Evolutionary conservation across 2,888 invertebrate genomes (phyloP), one percentile per base, ranked within the genome.

Genomic region (Nomada goodeniana): DNA sequence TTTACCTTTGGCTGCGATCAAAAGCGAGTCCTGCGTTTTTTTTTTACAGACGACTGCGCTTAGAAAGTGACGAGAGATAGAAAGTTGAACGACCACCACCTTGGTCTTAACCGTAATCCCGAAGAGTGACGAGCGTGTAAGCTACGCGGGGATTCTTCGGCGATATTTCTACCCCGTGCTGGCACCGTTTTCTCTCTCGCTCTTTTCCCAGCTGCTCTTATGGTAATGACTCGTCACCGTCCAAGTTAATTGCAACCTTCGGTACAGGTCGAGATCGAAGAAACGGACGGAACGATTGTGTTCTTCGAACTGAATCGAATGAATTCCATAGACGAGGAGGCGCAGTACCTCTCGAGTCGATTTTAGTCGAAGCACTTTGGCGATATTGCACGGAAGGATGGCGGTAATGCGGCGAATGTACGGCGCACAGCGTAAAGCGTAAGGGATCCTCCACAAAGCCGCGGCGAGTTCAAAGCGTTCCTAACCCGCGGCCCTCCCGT

Each of bases 311-410:
- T 13, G 55, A 64, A 15, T 15, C n/a, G 29, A 18, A 55, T 1
- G 0, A 47, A 29, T n/a, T 50, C 3, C 57, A 13, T n/a, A 7
- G 26, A 57, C 18, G 18, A n/a, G 36, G 44, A 52, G 42, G 26
- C 10, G 26, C 18, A 36, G 91, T 92, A 92, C 92, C 91, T 92
- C 90, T 47, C 47, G 47, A 90, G 90, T 89, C 89, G 89, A 88
- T 91, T 92, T 92, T 91, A 89, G 89, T 89, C 88, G 84, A 88
- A 92, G 93, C 91, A 92, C 92, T 92, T 93, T 92, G 90, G 91
- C 89, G 90, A 92, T 92, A 93, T 92, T 92, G 92, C 92, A 92
- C 90, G 89, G 89, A 7, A 20, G 11, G 53, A 26, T 50, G 15
- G 60, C 13, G 55, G 10, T 15, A 53, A 47, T 29, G 59, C 59